Conservation (phyloP, 2,888 invertebrate species). For the Helleia helle region DNA sequence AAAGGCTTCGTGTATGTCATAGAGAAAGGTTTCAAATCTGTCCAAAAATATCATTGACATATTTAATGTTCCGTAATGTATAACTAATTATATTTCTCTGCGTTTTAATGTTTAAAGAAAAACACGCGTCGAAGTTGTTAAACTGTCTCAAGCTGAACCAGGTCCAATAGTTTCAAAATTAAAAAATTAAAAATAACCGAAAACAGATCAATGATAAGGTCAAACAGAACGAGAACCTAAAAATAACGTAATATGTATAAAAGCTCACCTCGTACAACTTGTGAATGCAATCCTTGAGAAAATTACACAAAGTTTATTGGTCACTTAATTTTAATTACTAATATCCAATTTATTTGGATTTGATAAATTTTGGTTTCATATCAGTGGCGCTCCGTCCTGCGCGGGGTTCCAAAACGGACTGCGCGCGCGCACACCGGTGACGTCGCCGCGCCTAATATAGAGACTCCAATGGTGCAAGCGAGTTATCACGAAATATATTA, state of each 20-base stretch:
- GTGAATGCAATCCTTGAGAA: slow-evolving; percentile 2
- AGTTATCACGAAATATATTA: slow-evolving; percentile 26
- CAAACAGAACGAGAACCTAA: not conserved
- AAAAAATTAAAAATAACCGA: not conserved
- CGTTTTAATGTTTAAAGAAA: too few relatives aligned
- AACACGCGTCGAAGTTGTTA: too few relatives aligned
- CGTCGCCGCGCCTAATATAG: slow-evolving; percentile 65
- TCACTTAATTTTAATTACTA: slow-evolving; percentile 8
- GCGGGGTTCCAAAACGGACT: slow-evolving; percentile 54
- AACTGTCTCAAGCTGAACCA: too few relatives aligned
- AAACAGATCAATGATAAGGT: not conserved
- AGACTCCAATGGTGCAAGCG: slow-evolving; percentile 25
- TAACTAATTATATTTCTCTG: too few relatives aligned
- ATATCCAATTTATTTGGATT: slow-evolving; percentile 14
- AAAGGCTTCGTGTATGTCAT: too few relatives aligned
- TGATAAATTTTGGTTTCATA: slow-evolving; percentile 15
- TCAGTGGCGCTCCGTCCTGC: slow-evolving; percentile 40
- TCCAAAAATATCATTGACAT: too few relatives aligned
- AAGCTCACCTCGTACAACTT: not conserved
- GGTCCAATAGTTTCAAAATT: too few relatives aligned
- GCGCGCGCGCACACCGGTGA: slow-evolving; percentile 44
- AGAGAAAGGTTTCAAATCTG: too few relatives aligned
- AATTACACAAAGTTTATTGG: not conserved
- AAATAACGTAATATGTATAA: slow-evolving; percentile 4
- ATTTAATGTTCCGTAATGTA: too few relatives aligned